These are phyloP conservation scores for Ligdia adustata DNA, from an alignment of 2,888 invertebrate genomes.

Conservation along the genomic window DNA sequence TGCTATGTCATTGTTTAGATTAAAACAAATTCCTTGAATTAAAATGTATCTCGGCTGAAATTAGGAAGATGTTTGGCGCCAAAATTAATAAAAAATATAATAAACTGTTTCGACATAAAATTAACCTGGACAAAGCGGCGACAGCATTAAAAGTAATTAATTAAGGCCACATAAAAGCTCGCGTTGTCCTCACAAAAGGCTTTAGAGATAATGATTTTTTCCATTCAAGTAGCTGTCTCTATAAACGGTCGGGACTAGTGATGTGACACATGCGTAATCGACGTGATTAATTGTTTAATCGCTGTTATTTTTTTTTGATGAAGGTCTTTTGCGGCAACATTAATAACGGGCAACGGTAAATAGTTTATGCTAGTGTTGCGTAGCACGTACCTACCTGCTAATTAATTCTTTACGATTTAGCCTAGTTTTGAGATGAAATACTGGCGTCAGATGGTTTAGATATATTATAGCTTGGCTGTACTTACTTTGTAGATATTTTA, in stretches of 20 bases:
- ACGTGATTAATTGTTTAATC: slow-evolving; percentile 62
- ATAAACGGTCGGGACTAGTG: slow-evolving; percentile 65
- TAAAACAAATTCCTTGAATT: neutral
- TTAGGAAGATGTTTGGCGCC: slow-evolving; percentile 7
- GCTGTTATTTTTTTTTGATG: slow-evolving; percentile 32
- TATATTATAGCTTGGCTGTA: too few relatives aligned
- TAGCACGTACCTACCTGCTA: neutral
- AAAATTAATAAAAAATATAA: slow-evolving; percentile 9
- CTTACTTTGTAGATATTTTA: too few relatives aligned
- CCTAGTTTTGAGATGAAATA: too few relatives aligned
- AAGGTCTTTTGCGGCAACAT: slow-evolving; percentile 28
- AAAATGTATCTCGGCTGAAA: too few relatives aligned
- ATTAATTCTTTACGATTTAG: neutral
- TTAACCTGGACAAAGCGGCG: slow-evolving; percentile 39
- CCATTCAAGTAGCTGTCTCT: slow-evolving; percentile 67
- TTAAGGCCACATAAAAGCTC: slow-evolving; percentile 66
- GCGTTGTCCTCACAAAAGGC: slow-evolving; percentile 53
- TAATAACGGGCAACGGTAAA: slow-evolving; percentile 16
- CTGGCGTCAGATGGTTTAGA: too few relatives aligned
- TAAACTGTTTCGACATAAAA: slow-evolving; percentile 9
- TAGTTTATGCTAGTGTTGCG: slow-evolving; percentile 15
- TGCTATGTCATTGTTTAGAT: too few relatives aligned
- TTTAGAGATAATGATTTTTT: slow-evolving; percentile 57
- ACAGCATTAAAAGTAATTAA: slow-evolving; percentile 72
- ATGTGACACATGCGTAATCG: slow-evolving; percentile 63